Evolutionary conservation across 1,140 invertebrate species (phyloP).

Genomic region (Eumeta japonica): DNA sequence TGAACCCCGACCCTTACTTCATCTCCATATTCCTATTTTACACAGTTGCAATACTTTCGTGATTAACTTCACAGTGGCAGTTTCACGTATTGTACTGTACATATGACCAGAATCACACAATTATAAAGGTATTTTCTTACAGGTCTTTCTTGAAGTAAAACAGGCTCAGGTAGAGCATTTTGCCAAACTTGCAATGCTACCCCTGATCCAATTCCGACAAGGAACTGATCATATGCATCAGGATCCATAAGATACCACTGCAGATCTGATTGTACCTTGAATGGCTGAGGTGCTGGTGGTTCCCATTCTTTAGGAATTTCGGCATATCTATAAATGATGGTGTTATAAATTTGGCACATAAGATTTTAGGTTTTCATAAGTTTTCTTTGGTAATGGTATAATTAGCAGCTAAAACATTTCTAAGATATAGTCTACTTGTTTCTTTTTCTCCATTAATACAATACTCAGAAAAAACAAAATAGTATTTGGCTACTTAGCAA

Average conservation of each 20-base stretch:
- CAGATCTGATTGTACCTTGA: slow-evolving; percentile 85
- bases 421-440: no score
- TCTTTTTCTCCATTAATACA: no score
- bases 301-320: slow-evolving; percentile 92
- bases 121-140: slow-evolving; percentile 52
- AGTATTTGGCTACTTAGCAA: no score
- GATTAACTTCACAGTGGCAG: no score
- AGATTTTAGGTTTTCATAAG: neutral
- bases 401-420: no score
- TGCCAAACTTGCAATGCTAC: slow-evolving; percentile 85
- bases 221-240: slow-evolving; percentile 94
- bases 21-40: no score
- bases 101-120: no score
- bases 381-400: no score
- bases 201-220: slow-evolving; percentile 80
- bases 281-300: slow-evolving; percentile 82
- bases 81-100: no score
- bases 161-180: slow-evolving; percentile 87
- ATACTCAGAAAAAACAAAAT: no score
- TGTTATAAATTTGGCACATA: neutral
- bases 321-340: slow-evolving; percentile 73
- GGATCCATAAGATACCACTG: slow-evolving; percentile 89
- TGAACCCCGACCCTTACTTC: no score
- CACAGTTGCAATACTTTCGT: no score
- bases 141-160: slow-evolving; percentile 76